Evolutionary conservation across 1,140 invertebrate species (phyloP).

Genomic region (Agrypnia vestita): DNA sequence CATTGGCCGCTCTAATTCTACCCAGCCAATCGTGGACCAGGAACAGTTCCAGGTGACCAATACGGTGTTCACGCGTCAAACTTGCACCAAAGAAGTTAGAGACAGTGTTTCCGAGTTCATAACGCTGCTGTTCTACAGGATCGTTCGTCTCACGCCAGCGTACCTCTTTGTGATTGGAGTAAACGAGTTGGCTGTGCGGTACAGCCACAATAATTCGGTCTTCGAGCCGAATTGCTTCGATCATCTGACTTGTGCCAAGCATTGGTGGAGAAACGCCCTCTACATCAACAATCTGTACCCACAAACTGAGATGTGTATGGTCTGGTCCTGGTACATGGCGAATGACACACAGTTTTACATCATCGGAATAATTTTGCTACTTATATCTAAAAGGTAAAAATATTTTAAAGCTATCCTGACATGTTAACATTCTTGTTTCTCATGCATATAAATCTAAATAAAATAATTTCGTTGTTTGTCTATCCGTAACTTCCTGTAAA

Average conservation of each 20-base stretch:
- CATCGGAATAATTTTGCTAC: conserved; percentile 80
- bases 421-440: too few species aligned
- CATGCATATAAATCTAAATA: too few species aligned
- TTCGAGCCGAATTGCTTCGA: conserved; percentile 84
- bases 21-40: conserved; percentile 1
- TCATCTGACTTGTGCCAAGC: conserved; percentile 82
- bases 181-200: conserved; percentile 81
- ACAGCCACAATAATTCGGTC: conserved; percentile 78
- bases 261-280: conserved; percentile 88
- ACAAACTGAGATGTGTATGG: conserved; percentile 87
- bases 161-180: conserved; percentile 86
- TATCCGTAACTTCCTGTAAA: too few species aligned
- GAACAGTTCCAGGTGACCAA: conserved; percentile 45
- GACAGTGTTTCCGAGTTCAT: conserved; percentile 47
- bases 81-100: conserved; percentile 50
- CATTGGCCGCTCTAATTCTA: conserved; percentile 14
- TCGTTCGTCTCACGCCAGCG: conserved; percentile 84
- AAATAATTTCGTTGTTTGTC: too few species aligned
- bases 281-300: conserved; percentile 89
- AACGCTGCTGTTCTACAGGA: conserved; percentile 66
- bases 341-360: conserved; percentile 94
- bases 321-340: conserved; percentile 94
- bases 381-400: conserved; percentile 83
- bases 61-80: conserved; percentile 49
- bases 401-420: neutral